Evolutionary conservation across 2,888 invertebrate genomes (phyloP).

Genomic region (Drepanosiphum platanoidis): DNA sequence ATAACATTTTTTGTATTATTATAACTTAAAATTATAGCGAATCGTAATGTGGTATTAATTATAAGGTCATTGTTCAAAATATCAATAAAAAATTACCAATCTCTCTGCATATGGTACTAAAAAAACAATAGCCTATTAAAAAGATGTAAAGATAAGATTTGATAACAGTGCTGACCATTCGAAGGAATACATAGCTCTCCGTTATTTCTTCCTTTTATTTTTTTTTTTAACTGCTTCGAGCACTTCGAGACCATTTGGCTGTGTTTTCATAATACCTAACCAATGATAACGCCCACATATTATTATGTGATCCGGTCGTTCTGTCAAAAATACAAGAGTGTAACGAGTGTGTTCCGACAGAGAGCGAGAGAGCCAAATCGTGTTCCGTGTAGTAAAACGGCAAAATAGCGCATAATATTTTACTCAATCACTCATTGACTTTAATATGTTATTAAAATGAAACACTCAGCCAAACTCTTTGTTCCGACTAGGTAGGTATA

Average conservation of each 20-base stretch:
- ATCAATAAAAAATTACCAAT: slow-evolving; percentile 25
- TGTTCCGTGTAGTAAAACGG: not conserved
- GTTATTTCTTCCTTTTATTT: slow-evolving; percentile 3
- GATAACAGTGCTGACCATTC: slow-evolving; percentile 27
- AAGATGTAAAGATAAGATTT: slow-evolving; percentile 38
- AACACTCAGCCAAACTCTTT: slow-evolving; percentile 12
- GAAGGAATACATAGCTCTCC: not conserved
- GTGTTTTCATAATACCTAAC: slow-evolving; percentile 38
- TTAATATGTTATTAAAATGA: slow-evolving; percentile 8
- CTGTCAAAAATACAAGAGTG: slow-evolving; percentile 41
- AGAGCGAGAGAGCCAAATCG: not conserved
- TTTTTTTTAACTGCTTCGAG: slow-evolving; percentile 11
- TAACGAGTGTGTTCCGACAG: slow-evolving; percentile 7
- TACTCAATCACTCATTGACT: slow-evolving; percentile 22
- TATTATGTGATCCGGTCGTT: slow-evolving; percentile 48
- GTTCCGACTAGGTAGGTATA: slow-evolving; percentile 6
- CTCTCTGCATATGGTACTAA: not conserved
- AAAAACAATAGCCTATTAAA: slow-evolving; percentile 55
- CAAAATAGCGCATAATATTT: slow-evolving; percentile 9
- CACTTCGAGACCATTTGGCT: slow-evolving; percentile 32
- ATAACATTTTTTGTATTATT: not conserved
- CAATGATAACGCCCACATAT: slow-evolving; percentile 55
- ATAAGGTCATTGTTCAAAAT: not conserved
- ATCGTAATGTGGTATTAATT: slow-evolving; percentile 10
- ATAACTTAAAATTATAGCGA: not conserved